A percentile compares a stretch with the other conserved stretches of the same genome.
Conservation (phyloP, 2,888 invertebrate species). For the Synanthedon andrenaeformis region DNA sequence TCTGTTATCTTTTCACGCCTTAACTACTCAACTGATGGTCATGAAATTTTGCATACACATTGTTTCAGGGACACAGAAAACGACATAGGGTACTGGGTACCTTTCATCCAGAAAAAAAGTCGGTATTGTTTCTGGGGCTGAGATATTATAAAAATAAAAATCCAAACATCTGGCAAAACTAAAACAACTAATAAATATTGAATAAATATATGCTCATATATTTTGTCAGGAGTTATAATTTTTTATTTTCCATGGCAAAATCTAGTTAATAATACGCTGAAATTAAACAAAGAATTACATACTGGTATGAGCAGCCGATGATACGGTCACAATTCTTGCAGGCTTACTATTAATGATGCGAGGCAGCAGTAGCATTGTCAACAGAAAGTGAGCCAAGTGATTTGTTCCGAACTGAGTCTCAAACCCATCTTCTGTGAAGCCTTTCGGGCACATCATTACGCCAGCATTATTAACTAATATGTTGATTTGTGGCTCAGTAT, state of each 20-base stretch:
- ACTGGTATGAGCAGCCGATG: slow-evolving; percentile 66
- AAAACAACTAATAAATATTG: neutral
- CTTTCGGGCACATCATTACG: slow-evolving; percentile 77
- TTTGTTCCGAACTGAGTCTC: slow-evolving; percentile 80
- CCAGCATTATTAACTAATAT: slow-evolving; percentile 80
- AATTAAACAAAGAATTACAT: slow-evolving; percentile 12
- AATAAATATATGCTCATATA: neutral
- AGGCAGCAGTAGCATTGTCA: slow-evolving; percentile 74
- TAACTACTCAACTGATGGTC: no score
- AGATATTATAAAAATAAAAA: no score
- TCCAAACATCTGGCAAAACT: no score
- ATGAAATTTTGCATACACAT: no score
- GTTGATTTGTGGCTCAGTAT: slow-evolving; percentile 71
- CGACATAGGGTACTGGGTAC: no score
- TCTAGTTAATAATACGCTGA: neutral
- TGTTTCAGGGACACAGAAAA: no score
- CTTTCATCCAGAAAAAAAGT: no score
- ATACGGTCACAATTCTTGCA: slow-evolving; percentile 75
- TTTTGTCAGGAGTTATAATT: no score
- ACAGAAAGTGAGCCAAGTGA: slow-evolving; percentile 76
- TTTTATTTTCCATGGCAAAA: no score
- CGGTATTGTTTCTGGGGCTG: no score
- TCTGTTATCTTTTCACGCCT: no score
- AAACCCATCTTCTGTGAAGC: slow-evolving; percentile 76
- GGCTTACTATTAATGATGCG: slow-evolving; percentile 72